These are phyloP conservation scores for Lithodes maja DNA, from an alignment of 2,888 invertebrate species.

Conservation along the genomic window DNA sequence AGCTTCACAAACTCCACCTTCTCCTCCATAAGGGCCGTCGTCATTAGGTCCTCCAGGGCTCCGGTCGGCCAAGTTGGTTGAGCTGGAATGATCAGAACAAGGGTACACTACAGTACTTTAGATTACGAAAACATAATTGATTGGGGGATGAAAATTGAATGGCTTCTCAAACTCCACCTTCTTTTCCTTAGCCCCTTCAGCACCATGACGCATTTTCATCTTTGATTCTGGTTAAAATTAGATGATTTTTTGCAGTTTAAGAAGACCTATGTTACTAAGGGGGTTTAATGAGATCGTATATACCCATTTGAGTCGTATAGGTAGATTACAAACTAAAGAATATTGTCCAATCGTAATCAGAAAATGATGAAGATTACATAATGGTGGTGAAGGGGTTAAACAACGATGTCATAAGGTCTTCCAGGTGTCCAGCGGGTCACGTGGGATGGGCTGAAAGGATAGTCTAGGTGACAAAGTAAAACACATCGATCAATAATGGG, in stretches of 20 bases:
- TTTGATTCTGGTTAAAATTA: no score
- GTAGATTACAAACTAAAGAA: no score
- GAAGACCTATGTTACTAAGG: no score
- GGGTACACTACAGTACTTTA: no score
- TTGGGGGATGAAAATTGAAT: constrained; percentile 62
- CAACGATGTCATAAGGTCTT: constrained; percentile 74
- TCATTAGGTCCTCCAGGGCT: constrained; percentile 74
- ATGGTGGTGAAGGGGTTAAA: constrained; percentile 69
- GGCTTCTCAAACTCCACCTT: constrained; percentile 75
- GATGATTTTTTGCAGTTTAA: no score
- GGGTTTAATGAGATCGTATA: no score
- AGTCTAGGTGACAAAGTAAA: no score
- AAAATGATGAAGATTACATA: no score
- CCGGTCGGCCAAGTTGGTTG: constrained; percentile 71
- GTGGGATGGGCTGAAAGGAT: constrained; percentile 46
- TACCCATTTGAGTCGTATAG: no score
- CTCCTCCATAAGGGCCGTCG: constrained; percentile 73
- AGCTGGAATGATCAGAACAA: constrained; percentile 13
- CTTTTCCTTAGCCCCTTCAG: constrained; percentile 70
- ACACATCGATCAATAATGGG: neutral
- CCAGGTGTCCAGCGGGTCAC: constrained; percentile 72
- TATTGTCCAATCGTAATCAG: no score
- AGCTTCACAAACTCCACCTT: constrained; percentile 75
- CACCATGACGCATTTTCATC: no score
- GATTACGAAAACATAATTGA: no score